A percentile compares a stretch with the other conserved stretches of the same genome.
Evolutionary conservation across 2,888 invertebrate species (phyloP).

Genomic region (Dynastes maya): DNA sequence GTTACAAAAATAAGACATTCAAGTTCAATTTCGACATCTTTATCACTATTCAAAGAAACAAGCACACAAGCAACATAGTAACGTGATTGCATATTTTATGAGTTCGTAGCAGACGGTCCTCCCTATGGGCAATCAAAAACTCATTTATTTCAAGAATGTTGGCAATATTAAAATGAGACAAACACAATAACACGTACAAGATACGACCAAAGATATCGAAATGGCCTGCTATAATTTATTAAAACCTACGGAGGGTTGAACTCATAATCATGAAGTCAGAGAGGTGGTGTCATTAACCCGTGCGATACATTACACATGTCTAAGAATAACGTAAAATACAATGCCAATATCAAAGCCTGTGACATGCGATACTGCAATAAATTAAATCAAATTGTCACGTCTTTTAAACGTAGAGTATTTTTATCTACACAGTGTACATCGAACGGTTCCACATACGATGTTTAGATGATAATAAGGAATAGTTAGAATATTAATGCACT

Average conservation of each 20-base stretch:
- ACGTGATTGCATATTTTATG: constrained; percentile 22
- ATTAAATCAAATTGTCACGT: constrained; percentile 22
- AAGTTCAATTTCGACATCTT: no score
- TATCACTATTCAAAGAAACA: neutral
- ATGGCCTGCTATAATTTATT: constrained; percentile 26
- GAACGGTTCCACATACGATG: neutral
- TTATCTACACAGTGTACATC: neutral
- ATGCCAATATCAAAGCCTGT: constrained; percentile 6
- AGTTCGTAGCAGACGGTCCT: constrained; percentile 8
- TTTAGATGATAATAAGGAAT: constrained; percentile 3
- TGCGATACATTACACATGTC: constrained; percentile 1
- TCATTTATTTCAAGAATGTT: constrained; percentile 48
- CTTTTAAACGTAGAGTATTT: constrained; percentile 1
- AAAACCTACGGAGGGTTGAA: constrained; percentile 6
- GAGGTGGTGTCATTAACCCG: constrained; percentile 8
- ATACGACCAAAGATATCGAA: constrained; percentile 13
- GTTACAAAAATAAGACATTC: no score
- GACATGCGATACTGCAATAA: constrained; percentile 28
- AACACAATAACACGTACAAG: constrained; percentile 44
- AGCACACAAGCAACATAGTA: constrained; percentile 13
- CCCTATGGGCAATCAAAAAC: constrained; percentile 48
- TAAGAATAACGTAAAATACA: constrained; percentile 24
- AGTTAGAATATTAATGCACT: constrained; percentile 1
- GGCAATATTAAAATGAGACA: constrained; percentile 48
- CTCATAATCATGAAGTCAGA: neutral